Evolutionary conservation across 2,113 vertebrate species (phyloP).

Genomic region (Mustela nigripes): DNA sequence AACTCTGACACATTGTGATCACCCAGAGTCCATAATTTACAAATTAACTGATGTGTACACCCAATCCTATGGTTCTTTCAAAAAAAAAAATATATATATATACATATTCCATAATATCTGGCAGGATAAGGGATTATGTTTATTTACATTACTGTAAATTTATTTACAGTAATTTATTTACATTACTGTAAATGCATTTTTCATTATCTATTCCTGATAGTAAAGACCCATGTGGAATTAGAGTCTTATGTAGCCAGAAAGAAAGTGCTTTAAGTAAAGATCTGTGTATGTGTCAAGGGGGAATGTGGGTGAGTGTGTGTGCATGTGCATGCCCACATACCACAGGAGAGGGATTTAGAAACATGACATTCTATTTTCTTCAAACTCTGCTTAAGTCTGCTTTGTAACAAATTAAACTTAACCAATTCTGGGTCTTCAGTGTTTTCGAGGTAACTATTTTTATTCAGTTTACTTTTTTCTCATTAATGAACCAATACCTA

Average conservation of each 20-base stretch:
- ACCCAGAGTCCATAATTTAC: background rate
- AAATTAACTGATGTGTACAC: background rate
- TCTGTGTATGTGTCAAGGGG: background rate
- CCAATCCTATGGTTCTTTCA: background rate
- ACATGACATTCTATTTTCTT: conserved; percentile 27
- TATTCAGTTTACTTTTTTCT: conserved; percentile 46
- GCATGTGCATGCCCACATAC: background rate
- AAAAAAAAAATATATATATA: background rate
- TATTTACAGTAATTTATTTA: no score
- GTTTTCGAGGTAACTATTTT: conserved; percentile 34
- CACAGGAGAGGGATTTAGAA: background rate
- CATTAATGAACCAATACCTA: conserved; percentile 58
- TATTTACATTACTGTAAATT: background rate
- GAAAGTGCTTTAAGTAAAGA: background rate
- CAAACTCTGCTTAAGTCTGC: background rate
- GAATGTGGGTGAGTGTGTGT: background rate
- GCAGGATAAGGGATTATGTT: background rate
- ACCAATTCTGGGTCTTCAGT: conserved; percentile 17
- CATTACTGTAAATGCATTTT: background rate
- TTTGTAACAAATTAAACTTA: conserved; percentile 47
- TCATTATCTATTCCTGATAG: background rate
- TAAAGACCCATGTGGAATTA: background rate
- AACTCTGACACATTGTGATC: background rate
- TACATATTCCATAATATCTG: background rate
- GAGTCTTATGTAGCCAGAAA: background rate